A percentile compares a stretch with the other conserved stretches of the same genome.
These are phyloP conservation scores for Piliocolobus tephrosceles DNA, from an alignment of 2,113 vertebrate species.

Conservation along the genomic window DNA sequence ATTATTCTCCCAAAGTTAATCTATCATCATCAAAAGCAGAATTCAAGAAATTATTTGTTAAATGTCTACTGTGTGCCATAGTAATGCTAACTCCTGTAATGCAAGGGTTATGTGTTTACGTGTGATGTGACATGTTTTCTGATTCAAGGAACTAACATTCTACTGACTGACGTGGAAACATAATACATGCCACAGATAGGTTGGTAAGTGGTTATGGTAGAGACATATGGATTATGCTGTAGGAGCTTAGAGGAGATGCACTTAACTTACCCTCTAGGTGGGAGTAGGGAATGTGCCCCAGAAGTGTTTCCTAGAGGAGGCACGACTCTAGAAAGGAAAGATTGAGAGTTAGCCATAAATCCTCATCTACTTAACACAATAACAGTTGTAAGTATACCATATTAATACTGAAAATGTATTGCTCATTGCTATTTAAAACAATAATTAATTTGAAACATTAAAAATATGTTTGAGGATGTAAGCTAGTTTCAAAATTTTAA, in stretches of 20 bases:
- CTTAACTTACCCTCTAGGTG: neutral
- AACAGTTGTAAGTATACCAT: neutral
- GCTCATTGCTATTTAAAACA: constrained; percentile 3
- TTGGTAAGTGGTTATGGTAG: neutral
- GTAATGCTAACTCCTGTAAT: neutral
- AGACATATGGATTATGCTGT: neutral
- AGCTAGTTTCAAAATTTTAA: constrained; percentile 58
- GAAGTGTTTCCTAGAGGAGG: neutral
- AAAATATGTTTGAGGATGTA: neutral
- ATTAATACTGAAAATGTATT: neutral
- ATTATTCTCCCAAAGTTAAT: neutral
- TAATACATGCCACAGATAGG: neutral
- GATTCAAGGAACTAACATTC: neutral
- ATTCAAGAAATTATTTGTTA: neutral
- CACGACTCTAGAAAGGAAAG: neutral
- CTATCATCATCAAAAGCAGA: neutral
- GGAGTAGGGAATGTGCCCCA: neutral
- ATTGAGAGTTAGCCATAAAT: neutral
- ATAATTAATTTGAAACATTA: neutral
- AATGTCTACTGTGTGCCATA: neutral
- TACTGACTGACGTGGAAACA: neutral
- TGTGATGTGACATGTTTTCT: neutral
- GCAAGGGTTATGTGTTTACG: neutral
- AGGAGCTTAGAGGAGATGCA: neutral
- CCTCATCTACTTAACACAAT: neutral